Evolutionary conservation across 2,888 invertebrate species (phyloP), one percentile per base, ranked within the genome.

Genomic region (Auanema sp.): DNA sequence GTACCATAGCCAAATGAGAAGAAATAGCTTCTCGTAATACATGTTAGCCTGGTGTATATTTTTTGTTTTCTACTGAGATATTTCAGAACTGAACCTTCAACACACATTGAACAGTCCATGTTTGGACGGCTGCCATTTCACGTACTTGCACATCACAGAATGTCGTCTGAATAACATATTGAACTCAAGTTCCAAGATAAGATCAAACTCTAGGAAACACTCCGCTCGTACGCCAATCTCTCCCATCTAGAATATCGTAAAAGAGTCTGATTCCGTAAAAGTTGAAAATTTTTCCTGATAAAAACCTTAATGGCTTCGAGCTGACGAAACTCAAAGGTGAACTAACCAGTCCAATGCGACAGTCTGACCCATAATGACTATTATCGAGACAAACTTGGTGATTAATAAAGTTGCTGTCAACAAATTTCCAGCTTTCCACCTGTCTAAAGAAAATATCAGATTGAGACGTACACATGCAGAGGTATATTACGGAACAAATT

Each of bases 1-100:
- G 41, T 78, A 54, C 80, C 79, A 81, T 71, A 79, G 81, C 80
- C 80, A 83, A 24, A 83, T 64, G 55, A 78, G 71, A 43, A 83
- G 62, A 69, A 76, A 83, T 50, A 83, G 64, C 64, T 83, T 83
- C 70, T 83, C 83, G 69, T 79, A 80, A 76, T 79, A 79, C 81
- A 78, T 80, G 64, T 80, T 80, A 33, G 78, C 69, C 74, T 74
- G 51, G 24, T n/a, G n/a, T n/a, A n/a, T n/a, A n/a, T n/a, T n/a
- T n/a, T 12, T 25, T 52, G 18, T 16, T 51, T 42, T 5, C 42
- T 33, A 18, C 10, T 50, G 1, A 23, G 8, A n/a, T n/a, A n/a
- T n/a, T n/a, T n/a, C n/a, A n/a, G n/a, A 11, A 33, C 53, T 66
- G 65, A 41, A 80, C 78, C 78, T 79, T 78, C 12, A 82, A 66